phyloP scores from a whole-genome alignment of 2,113 vertebrate genomes.

The Hydrochoerus hydrochaeris region DNA sequence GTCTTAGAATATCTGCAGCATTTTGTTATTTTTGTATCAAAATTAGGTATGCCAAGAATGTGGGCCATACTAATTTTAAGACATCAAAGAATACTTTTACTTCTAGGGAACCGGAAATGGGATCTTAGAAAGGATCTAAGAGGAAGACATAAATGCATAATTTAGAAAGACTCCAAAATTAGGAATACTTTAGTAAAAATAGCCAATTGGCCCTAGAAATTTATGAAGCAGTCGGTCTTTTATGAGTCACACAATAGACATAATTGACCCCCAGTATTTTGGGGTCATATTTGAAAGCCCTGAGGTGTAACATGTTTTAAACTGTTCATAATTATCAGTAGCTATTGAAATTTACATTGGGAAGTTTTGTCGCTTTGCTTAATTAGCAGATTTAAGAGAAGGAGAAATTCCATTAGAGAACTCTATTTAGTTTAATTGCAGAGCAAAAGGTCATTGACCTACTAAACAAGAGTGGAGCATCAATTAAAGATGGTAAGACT shows the following conservation, averaged over 20 bases:
- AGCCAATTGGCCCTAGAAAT: not conserved
- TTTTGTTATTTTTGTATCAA: not conserved
- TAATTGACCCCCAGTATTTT: not conserved
- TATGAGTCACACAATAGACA: not conserved
- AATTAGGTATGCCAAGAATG: not conserved
- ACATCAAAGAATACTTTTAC: not conserved
- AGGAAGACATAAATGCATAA: not conserved
- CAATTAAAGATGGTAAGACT: not conserved
- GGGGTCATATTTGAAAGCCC: not conserved
- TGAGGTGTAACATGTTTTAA: not conserved
- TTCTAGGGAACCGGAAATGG: not conserved
- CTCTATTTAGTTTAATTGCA: not conserved
- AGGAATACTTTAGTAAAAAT: not conserved
- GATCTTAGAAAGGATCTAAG: not conserved
- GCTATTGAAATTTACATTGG: not conserved
- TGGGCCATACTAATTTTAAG: not conserved
- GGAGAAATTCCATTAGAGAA: too few species aligned
- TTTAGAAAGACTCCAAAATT: not conserved
- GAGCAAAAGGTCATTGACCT: not conserved
- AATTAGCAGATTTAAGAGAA: not conserved
- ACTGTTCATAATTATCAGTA: not conserved
- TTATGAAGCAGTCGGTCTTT: not conserved
- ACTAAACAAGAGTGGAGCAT: not conserved
- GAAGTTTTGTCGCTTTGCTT: not conserved
- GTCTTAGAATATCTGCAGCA: accelerated